Evolutionary conservation across 2,113 vertebrate species (phyloP).

Genomic region (Tragelaphus scriptus): DNA sequence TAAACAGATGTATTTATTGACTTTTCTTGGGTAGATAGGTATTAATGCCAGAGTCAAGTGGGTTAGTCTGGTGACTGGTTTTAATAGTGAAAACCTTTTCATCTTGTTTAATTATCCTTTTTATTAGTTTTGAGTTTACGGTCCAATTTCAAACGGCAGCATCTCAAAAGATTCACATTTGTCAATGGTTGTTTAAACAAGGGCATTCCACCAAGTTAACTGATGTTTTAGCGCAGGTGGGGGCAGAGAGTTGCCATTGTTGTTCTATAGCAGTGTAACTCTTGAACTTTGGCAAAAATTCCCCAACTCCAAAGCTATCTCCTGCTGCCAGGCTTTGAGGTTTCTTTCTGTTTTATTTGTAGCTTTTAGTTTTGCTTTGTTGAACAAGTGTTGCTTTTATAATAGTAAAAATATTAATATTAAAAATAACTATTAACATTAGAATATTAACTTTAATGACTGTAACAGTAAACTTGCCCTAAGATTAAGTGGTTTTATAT

Average conservation of each 20-base stretch:
- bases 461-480: not conserved
- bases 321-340: not conserved
- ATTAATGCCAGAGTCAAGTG: not conserved
- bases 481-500: not conserved
- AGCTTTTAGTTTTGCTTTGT: not conserved
- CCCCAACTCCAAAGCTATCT: not conserved
- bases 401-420: not conserved
- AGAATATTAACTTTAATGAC: not conserved
- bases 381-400: not conserved
- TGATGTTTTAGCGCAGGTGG: not conserved
- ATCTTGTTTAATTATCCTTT: slow-evolving; percentile 40
- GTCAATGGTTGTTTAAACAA: slow-evolving; percentile 36
- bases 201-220: not conserved
- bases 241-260: not conserved
- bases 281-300: not conserved
- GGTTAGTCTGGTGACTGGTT: not conserved
- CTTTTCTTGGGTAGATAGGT: not conserved
- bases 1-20: not conserved
- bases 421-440: not conserved
- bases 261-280: not conserved
- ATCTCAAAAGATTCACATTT: slow-evolving; percentile 30
- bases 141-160: slow-evolving; percentile 24
- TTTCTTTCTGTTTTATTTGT: not conserved
- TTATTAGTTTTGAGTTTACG: slow-evolving; percentile 43
- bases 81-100: slow-evolving; percentile 27